phyloP scores from a whole-genome alignment of 2,888 invertebrate species.

The Scrobipalpa atriplicella region DNA sequence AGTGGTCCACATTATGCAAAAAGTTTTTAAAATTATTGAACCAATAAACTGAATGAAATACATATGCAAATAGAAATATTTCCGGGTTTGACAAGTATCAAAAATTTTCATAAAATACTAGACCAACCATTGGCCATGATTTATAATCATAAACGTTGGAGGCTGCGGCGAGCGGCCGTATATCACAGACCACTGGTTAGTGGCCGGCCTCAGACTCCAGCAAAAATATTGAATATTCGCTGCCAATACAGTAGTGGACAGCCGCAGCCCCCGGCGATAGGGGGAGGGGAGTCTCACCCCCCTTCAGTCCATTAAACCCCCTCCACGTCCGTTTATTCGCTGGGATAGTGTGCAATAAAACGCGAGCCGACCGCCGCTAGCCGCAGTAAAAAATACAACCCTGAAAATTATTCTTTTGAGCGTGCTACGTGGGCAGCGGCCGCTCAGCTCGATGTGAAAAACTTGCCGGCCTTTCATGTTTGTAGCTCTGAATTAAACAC shows the following conservation, averaged over 20 bases:
- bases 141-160: neutral
- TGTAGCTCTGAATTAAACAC: slow-evolving; percentile 22
- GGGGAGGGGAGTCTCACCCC: slow-evolving; percentile 33
- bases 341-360: slow-evolving; percentile 81
- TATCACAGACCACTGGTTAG: slow-evolving; percentile 58
- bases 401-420: slow-evolving; percentile 70
- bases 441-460: slow-evolving; percentile 1
- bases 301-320: slow-evolving; percentile 68
- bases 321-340: slow-evolving; percentile 67
- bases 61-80: too few species aligned
- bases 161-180: slow-evolving; percentile 13
- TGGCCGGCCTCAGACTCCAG: slow-evolving; percentile 49
- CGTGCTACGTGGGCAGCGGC: slow-evolving; percentile 37
- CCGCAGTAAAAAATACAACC: slow-evolving; percentile 73
- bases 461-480: slow-evolving; percentile 23
- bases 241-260: slow-evolving; percentile 60
- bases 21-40: too few species aligned
- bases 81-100: neutral
- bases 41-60: too few species aligned
- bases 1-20: too few species aligned
- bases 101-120: neutral
- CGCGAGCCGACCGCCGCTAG: slow-evolving; percentile 56
- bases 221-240: slow-evolving; percentile 77
- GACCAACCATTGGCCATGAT: too few species aligned
- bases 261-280: slow-evolving; percentile 33